Percentiles rank a stretch among this genome's conserved stretches.
These are phyloP conservation scores for Muntiacus muntjak DNA, from an alignment of 2,113 vertebrate genomes.

Conservation along the genomic window DNA sequence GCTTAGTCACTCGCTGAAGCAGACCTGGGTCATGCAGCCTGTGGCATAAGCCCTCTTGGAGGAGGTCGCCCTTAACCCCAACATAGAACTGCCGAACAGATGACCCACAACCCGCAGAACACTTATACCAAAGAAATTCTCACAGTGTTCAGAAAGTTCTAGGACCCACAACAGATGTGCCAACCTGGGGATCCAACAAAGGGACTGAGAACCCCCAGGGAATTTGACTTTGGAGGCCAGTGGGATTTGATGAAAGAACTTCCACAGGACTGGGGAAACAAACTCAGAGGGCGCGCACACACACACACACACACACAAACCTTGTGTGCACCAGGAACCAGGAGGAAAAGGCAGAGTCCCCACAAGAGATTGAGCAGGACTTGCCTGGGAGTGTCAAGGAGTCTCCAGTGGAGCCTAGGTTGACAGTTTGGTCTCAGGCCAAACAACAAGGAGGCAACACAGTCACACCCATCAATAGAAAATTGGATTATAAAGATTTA, in stretches of 20 bases:
- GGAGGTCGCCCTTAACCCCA: neutral
- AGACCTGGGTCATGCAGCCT: neutral
- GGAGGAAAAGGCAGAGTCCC: neutral
- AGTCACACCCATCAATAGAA: neutral
- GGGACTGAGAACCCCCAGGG: neutral
- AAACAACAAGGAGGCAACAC: neutral
- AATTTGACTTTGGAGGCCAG: neutral
- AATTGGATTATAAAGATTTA: neutral
- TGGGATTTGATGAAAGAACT: neutral
- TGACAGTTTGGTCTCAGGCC: neutral
- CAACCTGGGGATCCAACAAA: neutral
- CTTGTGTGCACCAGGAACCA: neutral
- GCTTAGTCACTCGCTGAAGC: neutral
- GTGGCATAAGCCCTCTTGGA: neutral
- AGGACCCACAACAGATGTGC: neutral
- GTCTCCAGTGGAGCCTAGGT: neutral
- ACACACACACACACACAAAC: rapidly evolving
- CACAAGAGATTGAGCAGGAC: neutral
- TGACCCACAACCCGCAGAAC: neutral
- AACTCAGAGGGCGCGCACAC: neutral
- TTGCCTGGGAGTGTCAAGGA: neutral
- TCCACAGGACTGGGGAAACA: neutral
- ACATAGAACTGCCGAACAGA: neutral
- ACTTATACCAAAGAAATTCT: neutral
- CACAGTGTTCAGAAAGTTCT: neutral